These are phyloP conservation scores for Drosophila lowei DNA, from an alignment of 1,140 invertebrate species.

Conservation along the genomic window DNA sequence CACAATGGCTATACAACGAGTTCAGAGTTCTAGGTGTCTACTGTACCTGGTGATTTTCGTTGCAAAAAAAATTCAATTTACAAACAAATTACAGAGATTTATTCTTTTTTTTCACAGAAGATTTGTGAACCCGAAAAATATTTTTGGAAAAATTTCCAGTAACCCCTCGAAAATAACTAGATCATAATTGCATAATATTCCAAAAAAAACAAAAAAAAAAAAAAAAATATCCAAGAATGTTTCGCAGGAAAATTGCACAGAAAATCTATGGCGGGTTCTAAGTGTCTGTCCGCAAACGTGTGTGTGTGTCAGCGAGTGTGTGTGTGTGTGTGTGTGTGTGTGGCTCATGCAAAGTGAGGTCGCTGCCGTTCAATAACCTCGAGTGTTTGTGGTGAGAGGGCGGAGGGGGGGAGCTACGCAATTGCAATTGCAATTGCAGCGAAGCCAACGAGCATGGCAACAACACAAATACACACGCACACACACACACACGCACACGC, in stretches of 20 bases:
- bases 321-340: conserved; percentile 28
- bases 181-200: conserved; percentile 4
- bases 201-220: not conserved
- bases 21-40: conserved; percentile 59
- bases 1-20: conserved; percentile 17
- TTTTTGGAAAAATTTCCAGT: too few species aligned
- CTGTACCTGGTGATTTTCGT: too few species aligned
- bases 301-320: not conserved
- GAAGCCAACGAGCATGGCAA: conserved; percentile 58
- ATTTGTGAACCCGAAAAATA: too few species aligned
- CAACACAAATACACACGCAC: conserved; percentile 40
- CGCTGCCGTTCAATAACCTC: conserved; percentile 82
- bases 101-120: not conserved
- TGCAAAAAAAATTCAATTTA: too few species aligned
- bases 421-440: conserved; percentile 58
- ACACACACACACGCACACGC: not conserved
- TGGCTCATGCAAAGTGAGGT: conserved; percentile 77
- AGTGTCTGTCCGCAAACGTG: conserved; percentile 21
- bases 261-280: conserved; percentile 36
- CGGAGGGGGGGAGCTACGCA: conserved; percentile 62
- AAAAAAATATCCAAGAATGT: conserved; percentile 1
- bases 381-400: conserved; percentile 44
- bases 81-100: conserved; percentile 33
- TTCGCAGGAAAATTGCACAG: conserved; percentile 64
- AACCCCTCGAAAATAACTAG: too few species aligned